These are phyloP conservation scores for Lithophane leautieri DNA, from an alignment of 2,888 invertebrate genomes.

Conservation along the genomic window DNA sequence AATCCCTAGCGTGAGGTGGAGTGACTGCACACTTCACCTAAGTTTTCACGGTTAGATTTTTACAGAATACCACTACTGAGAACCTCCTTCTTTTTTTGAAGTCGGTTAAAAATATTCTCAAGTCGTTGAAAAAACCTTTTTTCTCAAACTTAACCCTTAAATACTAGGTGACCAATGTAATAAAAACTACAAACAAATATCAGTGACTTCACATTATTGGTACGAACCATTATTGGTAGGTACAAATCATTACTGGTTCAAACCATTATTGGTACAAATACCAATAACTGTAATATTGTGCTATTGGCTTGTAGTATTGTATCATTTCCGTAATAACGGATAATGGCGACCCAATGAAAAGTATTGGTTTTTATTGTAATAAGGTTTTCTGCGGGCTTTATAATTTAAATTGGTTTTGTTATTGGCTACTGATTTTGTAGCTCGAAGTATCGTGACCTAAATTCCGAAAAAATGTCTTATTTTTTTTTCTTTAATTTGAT, in stretches of 20 bases:
- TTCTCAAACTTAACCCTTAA: not conserved
- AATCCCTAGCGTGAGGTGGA: too few relatives aligned
- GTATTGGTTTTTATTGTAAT: constrained; percentile 54
- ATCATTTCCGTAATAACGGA: constrained; percentile 56
- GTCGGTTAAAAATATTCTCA: too few relatives aligned
- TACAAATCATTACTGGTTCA: constrained; percentile 28
- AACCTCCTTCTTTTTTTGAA: too few relatives aligned
- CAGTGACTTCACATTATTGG: constrained; percentile 35
- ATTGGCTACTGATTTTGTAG: constrained; percentile 11
- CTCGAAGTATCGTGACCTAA: constrained; percentile 2
- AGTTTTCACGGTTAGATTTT: too few relatives aligned
- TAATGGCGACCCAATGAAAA: constrained; percentile 55
- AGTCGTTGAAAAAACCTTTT: not conserved
- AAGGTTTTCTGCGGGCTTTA: constrained; percentile 31
- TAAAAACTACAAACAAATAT: constrained; percentile 36
- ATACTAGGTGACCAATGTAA: constrained; percentile 15
- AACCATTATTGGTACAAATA: constrained; percentile 43
- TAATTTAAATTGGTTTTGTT: constrained; percentile 44
- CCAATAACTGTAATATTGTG: constrained; percentile 52
- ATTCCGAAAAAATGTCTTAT: not conserved
- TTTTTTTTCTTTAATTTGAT: not conserved
- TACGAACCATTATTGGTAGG: constrained; percentile 38
- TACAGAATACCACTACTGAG: too few relatives aligned
- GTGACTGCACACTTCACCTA: too few relatives aligned
- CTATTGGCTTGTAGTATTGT: constrained; percentile 40